Evolutionary conservation across 2,888 invertebrate genomes (phyloP), one percentile per base, ranked within the genome.

Genomic region (Teleiodes luculella): DNA sequence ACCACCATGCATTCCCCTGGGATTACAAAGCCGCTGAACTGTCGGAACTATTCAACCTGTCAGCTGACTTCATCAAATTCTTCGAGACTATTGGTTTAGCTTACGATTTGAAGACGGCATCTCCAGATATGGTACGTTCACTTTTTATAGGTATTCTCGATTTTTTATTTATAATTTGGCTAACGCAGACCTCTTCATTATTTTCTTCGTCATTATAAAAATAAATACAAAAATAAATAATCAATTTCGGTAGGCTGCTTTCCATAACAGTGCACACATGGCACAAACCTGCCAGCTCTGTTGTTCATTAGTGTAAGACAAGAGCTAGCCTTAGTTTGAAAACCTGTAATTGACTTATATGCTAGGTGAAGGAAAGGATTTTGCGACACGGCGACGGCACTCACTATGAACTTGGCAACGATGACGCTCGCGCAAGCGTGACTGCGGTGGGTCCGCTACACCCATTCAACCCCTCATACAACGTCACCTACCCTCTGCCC

Each of bases 1-100:
- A 96, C 78, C 96, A 96, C 68, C 96, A 96, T 78, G 94, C 94
- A 14, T 96, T 96, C 82, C 96, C 96, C 0, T 95, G 95, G 93
- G 94, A 94, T 72, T 94, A 94, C 90, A 94, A 94, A 65, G 93
- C 94, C 64, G 93, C 93, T 20, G 94, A 94, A 70, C 95, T 0
- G 8, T 79, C 75, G 33, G 63, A 75, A 10, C 56, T 63, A n/a
- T 78, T 74, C 20, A 63, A 67, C 49, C 36, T 62, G 10, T 53
- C 61, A n/a, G 62, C 63, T 1, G 37, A 56, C 20, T 54, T 64
- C 33, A 63, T 66, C 18, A 52, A 57, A 16, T 47, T 58, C n/a
- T 65, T 62, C 18, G 57, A 57, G 24, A 58, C 52, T 16, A 53
- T 66, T 4, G 70, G 68, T n/a, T 61, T 57, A 57, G 68, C 67